phyloP scores from a whole-genome alignment of 1,140 invertebrate genomes.

The Cydia pomonella region DNA sequence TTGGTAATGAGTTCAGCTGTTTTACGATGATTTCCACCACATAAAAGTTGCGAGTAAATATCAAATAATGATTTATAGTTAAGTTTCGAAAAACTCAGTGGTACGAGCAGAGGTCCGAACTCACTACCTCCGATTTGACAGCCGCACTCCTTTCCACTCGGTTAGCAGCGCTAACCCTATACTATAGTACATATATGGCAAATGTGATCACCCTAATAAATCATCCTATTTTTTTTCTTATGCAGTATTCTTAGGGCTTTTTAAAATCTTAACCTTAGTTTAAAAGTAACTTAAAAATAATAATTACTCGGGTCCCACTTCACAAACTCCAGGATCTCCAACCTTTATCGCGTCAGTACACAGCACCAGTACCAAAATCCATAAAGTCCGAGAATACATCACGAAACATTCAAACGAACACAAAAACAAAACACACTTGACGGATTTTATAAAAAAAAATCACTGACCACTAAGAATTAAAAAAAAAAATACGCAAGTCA shows the following conservation, averaged over 20 bases:
- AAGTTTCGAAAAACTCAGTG: no score
- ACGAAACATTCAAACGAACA: slow-evolving; percentile 15
- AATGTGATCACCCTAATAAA: no score
- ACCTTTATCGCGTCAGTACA: not conserved
- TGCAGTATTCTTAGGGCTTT: no score
- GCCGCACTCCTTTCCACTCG: not conserved
- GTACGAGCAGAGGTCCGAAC: not conserved
- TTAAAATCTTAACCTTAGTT: no score
- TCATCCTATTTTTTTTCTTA: no score
- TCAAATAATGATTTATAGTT: no score
- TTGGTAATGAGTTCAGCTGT: no score
- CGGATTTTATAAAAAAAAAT: not conserved
- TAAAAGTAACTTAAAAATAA: not conserved
- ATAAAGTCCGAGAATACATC: not conserved
- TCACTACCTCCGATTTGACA: not conserved
- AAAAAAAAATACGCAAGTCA: not conserved
- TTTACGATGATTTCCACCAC: no score
- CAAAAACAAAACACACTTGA: not conserved
- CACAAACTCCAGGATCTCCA: not conserved
- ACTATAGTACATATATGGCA: no score
- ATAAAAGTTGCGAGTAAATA: no score
- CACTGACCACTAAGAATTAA: not conserved
- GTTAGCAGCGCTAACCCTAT: not conserved
- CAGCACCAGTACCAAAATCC: not conserved
- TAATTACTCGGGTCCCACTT: not conserved